Evolutionary conservation across 2,113 vertebrate species (phyloP), one percentile per base, ranked within the genome.

Genomic region (Gavia stellata): DNA sequence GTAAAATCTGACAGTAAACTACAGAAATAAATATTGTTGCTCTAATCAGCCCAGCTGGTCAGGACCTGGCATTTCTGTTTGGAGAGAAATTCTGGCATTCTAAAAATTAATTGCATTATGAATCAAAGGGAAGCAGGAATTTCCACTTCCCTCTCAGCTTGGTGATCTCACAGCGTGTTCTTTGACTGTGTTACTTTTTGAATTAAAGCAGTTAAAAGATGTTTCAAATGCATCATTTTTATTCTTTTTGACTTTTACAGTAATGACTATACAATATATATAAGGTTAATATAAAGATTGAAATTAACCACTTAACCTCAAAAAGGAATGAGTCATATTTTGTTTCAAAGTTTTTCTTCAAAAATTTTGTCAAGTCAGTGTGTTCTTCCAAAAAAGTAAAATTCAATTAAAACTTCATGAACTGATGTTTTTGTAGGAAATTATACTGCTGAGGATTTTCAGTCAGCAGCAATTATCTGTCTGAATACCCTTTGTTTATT

Each of bases 31-130:
- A 94, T 88, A 78, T 17, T 28, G 26, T 67, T 87, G 77, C 28
- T 26, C 45, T 87, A 86, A 66, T 92, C 74, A 90, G 20, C 49
- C 24, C 59, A 79, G 44, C 65, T 89, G 83, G 52, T 78, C 83
- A 89, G 68, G 72, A 91, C 68, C 45, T 84, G 86, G 26, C 61
- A 91, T 96, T 95, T 96, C 47, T 89, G 33, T 79, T 89, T 50
- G 50, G 26, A 91, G 26, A 74, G 29, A 84, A 89, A 74, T 89
- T 81, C 42, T 84, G 81, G 78, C 65, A 81, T 71, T 61, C 26
- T 92, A 52, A 92, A 95, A 86, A 91, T 73, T 73, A 92, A 94
- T 89, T 63, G 7, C 26, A 20, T 78, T 63, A 42, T 81, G 81
- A 91, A 81, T 94, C 77, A 81, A 91, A 87, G 16, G 17, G 36